These are phyloP conservation scores for Madoqua kirkii DNA, from an alignment of 2,113 vertebrate species.

Conservation along the genomic window DNA sequence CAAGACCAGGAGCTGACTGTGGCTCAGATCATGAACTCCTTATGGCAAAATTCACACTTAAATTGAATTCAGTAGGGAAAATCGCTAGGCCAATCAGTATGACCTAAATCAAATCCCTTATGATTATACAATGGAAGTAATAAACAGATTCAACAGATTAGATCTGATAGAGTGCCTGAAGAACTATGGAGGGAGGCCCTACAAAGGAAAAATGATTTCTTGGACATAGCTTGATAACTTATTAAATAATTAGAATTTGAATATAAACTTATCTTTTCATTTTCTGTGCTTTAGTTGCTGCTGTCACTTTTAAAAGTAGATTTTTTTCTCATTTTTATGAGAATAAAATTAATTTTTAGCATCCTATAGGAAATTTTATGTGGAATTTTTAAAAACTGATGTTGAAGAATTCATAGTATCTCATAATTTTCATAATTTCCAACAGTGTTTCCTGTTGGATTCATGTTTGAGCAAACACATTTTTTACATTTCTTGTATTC, in stretches of 20 bases:
- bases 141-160: neutral
- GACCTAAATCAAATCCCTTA: neutral
- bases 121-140: neutral
- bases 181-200: neutral
- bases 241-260: neutral
- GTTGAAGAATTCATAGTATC: neutral
- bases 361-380: neutral
- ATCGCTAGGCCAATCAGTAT: neutral
- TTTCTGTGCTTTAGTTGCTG: neutral
- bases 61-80: neutral
- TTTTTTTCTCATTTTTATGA: neutral
- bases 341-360: neutral
- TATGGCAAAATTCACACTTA: neutral
- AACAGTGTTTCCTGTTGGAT: neutral
- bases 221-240: neutral
- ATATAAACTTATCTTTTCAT: neutral
- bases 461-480: neutral
- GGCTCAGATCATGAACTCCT: neutral
- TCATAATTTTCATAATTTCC: neutral
- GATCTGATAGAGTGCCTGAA: neutral
- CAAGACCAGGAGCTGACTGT: neutral
- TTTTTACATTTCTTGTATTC: neutral
- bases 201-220: neutral
- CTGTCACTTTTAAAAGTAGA: neutral
- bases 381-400: neutral